Evolutionary conservation across 2,888 invertebrate genomes (phyloP).

Genomic region (Cantharis nigra): DNA sequence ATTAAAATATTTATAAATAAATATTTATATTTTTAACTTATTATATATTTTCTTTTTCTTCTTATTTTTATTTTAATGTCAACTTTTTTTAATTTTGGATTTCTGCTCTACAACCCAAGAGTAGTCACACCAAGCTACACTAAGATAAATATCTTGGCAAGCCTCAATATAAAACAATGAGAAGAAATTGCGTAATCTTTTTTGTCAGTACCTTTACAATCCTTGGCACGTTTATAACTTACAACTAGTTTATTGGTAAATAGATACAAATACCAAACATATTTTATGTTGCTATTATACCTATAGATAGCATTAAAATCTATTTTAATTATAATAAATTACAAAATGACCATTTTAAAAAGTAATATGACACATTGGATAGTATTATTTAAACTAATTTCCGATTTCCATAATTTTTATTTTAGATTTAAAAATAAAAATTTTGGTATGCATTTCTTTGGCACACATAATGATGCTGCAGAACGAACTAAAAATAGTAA

Average conservation of each 20-base stretch:
- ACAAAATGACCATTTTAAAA: not conserved
- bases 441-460: not conserved
- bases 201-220: not conserved
- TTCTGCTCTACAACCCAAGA: not conserved
- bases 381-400: not conserved
- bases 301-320: not conserved
- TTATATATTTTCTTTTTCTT: too few relatives aligned
- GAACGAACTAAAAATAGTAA: too few relatives aligned
- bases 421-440: not conserved
- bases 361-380: not conserved
- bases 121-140: not conserved
- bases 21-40: too few relatives aligned
- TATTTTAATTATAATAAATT: not conserved
- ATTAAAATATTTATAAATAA: too few relatives aligned
- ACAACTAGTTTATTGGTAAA: not conserved
- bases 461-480: not conserved
- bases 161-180: not conserved
- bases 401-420: not conserved
- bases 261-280: not conserved
- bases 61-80: too few relatives aligned
- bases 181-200: not conserved
- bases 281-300: not conserved
- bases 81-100: too few relatives aligned
- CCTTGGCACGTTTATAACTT: not conserved
- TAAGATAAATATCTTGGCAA: not conserved